Base-by-base conservation (phyloP, 2,797 vertebrate genomes). In the Anguilla anguilla region DNA sequence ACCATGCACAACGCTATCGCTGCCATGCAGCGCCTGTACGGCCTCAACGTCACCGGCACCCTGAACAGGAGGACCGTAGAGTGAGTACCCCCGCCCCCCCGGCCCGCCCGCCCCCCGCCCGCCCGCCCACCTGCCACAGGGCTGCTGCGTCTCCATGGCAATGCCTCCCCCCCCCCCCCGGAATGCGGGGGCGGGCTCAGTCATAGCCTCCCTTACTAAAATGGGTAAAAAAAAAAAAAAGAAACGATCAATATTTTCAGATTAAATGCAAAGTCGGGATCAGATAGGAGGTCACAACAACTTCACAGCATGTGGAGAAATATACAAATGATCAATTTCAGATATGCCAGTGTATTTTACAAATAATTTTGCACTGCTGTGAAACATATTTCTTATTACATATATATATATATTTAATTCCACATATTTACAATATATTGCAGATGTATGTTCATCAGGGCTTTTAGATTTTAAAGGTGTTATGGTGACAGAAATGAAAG, bases 1-100 rank as follows among this genome's bases (percentile, higher is more conserved):
- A 97, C 97, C 96, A 96, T 99, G 98, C 97, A 98, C 92, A 97
- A 97, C 43, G 98, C 98, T 94, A 97, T 99, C 89, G 97, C 97
- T 93, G 97, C 98, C 94, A 99, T 99, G 98, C 98, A 99, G 96
- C 98, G 97, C 89, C 96, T 98, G 93, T 99, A 99, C 86, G 98
- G 98, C 91, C 98, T 99, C 95, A 98, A 98, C 95, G 95, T 98
- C 97, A 99, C 98, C 88, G 98, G 98, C 94, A 98, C 96, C 92
- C 96, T 99, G 96, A 97, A 99, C 97, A 96, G 96, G 91, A 96
- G 94, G 91, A 99, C 98, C 90, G 96, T 98, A 92, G 97, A 97
- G 98, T 99, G 96, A 99, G 98, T 97, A 95, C 11, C 39, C 72
- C 15, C n/a, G n/a, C n/a, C n/a, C n/a, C 11, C 39, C 72, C 4